Evolutionary conservation across 2,888 invertebrate genomes (phyloP), one percentile per base, ranked within the genome.

Genomic region (Melanostoma mellinum): DNA sequence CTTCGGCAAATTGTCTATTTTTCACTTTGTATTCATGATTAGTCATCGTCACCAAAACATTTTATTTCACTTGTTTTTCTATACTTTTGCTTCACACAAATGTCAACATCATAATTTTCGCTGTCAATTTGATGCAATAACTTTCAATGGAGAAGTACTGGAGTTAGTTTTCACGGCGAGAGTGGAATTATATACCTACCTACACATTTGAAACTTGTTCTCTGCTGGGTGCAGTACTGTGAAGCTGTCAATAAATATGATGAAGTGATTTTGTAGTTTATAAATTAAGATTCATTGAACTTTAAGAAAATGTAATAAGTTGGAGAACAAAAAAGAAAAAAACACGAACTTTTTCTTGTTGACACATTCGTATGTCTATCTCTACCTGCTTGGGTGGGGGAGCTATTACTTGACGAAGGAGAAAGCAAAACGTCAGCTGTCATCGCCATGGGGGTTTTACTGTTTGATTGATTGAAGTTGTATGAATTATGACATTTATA

Each of bases 251-350:
- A 61, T 67, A 56, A 42, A 60, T 68, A 67, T 81, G 81, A 81
- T 81, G 48, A 65, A 77, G 81, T 77, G 81, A 77, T 72, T 81
- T 63, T 52, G 32, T 55, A 30, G 50, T 52, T 53, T 55, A 72
- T 72, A 68, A 72, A 81, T 77, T 77, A 56, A 61, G 55, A 81
- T 81, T 81, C 77, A 77, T 81, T 77, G 72, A 81, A 81, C 77
- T 81, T 81, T 10, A 36, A 46, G 33, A 77, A 77, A 71, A 71
- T 46, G 8, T 68, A 53, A 76, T 76, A 65, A 76, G 65, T 71
- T 65, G 30, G 4, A 48, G 42, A 8, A n/a, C 8, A 42, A 33
- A 8, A 52, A 10, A 4, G 20, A 40, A 6, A 42, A 53, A 35
- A 50, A 35, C 20, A 20, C 20, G 36, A 48, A 38, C 40, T 50